These are phyloP conservation scores for Coecobrya sp. DNA, from an alignment of 2,888 invertebrate species.

Conservation along the genomic window DNA sequence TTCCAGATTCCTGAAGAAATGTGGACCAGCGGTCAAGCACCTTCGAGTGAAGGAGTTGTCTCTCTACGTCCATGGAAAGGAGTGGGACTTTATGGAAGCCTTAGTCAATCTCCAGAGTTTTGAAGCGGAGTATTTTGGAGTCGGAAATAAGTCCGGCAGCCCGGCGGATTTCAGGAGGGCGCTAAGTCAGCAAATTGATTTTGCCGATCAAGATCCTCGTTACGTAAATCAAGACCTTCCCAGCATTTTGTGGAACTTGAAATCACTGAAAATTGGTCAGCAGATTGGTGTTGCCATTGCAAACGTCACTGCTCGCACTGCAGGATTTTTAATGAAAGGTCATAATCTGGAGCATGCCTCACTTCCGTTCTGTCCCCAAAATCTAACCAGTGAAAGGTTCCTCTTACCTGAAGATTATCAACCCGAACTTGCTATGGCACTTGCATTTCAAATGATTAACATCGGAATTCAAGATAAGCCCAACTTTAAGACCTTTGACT, in stretches of 20 bases:
- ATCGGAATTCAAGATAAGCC: neutral
- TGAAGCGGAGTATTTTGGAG: neutral
- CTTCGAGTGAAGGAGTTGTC: neutral
- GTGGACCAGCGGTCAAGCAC: neutral
- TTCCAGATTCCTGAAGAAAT: neutral
- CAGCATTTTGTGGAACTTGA: too few relatives aligned
- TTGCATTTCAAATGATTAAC: too few relatives aligned
- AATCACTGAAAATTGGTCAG: too few relatives aligned
- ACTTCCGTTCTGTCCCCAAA: too few relatives aligned
- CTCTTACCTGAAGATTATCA: too few relatives aligned
- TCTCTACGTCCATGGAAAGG: neutral
- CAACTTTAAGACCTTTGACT: neutral
- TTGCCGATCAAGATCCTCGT: neutral
- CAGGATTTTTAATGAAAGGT: too few relatives aligned
- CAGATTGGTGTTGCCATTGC: too few relatives aligned
- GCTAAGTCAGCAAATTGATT: neutral
- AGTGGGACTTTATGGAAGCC: neutral
- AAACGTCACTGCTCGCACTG: too few relatives aligned
- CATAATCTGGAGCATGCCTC: too few relatives aligned
- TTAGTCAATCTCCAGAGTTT: neutral
- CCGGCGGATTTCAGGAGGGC: neutral
- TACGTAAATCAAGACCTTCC: too few relatives aligned
- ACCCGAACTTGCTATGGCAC: too few relatives aligned
- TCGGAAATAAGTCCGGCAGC: neutral
- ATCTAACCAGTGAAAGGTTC: neutral